Conservation (phyloP, 2,888 invertebrate genomes). For the Synergus itoensis region DNA sequence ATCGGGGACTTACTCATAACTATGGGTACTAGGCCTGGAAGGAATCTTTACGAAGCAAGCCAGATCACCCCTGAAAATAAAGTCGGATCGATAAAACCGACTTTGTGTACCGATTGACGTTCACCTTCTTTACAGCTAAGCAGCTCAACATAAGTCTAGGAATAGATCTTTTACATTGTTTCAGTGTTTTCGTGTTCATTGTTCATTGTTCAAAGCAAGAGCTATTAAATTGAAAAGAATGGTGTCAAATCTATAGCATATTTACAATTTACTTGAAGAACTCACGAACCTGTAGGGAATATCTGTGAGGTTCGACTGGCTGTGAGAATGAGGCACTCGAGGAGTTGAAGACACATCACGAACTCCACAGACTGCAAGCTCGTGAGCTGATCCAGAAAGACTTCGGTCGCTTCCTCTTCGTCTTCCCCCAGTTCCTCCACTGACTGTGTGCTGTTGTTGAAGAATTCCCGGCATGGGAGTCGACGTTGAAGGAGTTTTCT, state of each 20-base stretch:
- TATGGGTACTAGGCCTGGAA: constrained; percentile 74
- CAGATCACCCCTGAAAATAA: constrained; percentile 81
- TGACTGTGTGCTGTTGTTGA: constrained; percentile 72
- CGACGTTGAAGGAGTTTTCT: constrained; percentile 85
- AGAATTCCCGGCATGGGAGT: constrained; percentile 79
- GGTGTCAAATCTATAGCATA: background rate
- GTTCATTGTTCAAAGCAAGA: constrained; percentile 3
- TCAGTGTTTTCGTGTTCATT: constrained; percentile 9
- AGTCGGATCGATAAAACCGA: constrained; percentile 64
- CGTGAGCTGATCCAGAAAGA: constrained; percentile 90
- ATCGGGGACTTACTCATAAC: constrained; percentile 73
- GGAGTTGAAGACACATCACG: constrained; percentile 79
- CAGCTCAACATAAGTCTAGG: background rate
- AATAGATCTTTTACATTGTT: constrained; percentile 17
- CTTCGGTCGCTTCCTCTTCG: constrained; percentile 92
- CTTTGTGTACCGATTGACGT: constrained; percentile 52
- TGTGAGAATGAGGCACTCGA: constrained; percentile 91
- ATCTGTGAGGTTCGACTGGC: constrained; percentile 93
- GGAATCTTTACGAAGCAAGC: constrained; percentile 74
- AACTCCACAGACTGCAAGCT: constrained; percentile 87
- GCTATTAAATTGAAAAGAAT: background rate
- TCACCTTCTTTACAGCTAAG: constrained; percentile 22
- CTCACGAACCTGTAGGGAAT: constrained; percentile 87
- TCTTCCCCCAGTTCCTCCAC: constrained; percentile 76
- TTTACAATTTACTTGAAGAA: background rate